These are phyloP conservation scores for Caranx melampygus DNA, from an alignment of 2,113 vertebrate genomes.

Conservation along the genomic window DNA sequence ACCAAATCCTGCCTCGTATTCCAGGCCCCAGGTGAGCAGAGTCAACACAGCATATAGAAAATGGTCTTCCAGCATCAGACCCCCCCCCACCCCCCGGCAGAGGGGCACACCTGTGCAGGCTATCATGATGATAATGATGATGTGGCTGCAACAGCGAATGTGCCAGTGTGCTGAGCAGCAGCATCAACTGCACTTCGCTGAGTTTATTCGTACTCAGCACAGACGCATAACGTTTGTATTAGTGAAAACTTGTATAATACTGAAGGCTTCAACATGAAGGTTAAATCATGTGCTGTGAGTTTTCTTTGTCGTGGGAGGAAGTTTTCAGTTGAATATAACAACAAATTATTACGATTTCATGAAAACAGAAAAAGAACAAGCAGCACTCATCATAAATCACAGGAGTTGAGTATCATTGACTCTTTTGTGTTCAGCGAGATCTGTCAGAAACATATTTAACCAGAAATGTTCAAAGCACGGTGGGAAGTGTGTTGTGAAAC, in stretches of 20 bases:
- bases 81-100: neutral
- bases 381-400: neutral
- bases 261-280: too few species aligned
- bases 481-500: neutral
- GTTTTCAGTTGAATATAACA: too few species aligned
- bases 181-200: neutral
- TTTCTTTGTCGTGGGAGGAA: too few species aligned
- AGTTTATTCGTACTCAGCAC: too few species aligned
- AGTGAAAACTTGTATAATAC: too few species aligned
- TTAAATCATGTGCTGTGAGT: too few species aligned
- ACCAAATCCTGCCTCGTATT: too few species aligned
- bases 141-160: neutral
- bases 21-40: conserved; percentile 3
- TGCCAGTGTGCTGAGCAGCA: conserved; percentile 3
- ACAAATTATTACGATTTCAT: too few species aligned
- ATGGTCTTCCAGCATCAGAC: conserved; percentile 4
- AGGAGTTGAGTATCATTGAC: neutral
- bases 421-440: neutral
- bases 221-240: too few species aligned
- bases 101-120: neutral
- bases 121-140: conserved; percentile 21
- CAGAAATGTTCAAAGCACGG: neutral
- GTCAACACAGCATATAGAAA: conserved; percentile 21
- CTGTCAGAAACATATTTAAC: conserved; percentile 1
- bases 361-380: neutral